phyloP scores from a whole-genome alignment of 2,888 invertebrate genomes.

The Stegana nigrithorax region DNA sequence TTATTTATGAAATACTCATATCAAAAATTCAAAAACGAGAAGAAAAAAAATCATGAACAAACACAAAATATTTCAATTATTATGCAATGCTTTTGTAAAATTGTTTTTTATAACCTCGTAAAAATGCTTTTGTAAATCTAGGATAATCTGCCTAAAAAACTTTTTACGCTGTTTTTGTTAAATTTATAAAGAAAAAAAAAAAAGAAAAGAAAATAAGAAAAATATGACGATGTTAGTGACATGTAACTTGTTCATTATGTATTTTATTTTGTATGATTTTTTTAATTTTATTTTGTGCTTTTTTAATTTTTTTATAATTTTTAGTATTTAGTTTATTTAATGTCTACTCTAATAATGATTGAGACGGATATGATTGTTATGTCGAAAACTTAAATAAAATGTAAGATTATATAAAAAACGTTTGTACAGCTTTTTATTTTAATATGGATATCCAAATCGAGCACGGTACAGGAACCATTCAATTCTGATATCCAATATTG shows the following conservation, averaged over 20 bases:
- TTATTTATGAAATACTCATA: too few relatives aligned
- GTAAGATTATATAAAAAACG: constrained; percentile 44
- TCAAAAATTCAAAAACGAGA: too few relatives aligned
- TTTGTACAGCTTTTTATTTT: too few relatives aligned
- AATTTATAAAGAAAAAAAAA: constrained; percentile 5
- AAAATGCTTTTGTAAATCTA: not conserved
- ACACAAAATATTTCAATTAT: too few relatives aligned
- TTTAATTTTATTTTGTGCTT: constrained; percentile 49
- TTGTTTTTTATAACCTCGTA: too few relatives aligned
- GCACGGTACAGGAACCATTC: too few relatives aligned
- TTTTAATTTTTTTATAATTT: constrained; percentile 49
- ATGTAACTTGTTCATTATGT: constrained; percentile 64
- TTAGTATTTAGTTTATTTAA: constrained; percentile 65
- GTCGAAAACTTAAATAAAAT: constrained; percentile 55
- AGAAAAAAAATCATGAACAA: too few relatives aligned
- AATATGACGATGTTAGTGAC: constrained; percentile 47
- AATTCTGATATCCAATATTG: too few relatives aligned
- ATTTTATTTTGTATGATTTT: constrained; percentile 43
- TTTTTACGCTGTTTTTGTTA: not conserved
- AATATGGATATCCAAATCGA: too few relatives aligned
- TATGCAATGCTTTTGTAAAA: too few relatives aligned
- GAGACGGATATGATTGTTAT: constrained; percentile 57
- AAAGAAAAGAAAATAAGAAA: constrained; percentile 26
- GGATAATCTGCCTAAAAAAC: not conserved
- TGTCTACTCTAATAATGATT: constrained; percentile 56